phyloP scores from a whole-genome alignment of 1,140 invertebrate species.

The Drosophila oshimai region DNA sequence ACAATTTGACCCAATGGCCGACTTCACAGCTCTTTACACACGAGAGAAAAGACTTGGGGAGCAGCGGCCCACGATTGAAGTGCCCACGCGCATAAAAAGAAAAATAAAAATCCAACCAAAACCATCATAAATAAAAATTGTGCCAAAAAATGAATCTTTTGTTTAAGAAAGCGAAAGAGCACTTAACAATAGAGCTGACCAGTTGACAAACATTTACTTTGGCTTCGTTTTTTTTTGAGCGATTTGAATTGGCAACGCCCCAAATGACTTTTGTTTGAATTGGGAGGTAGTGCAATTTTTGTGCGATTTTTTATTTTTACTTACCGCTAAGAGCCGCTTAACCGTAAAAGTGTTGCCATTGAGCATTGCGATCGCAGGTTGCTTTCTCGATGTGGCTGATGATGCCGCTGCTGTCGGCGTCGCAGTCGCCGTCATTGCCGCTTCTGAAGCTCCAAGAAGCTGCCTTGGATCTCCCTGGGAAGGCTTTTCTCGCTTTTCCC shows the following conservation, averaged over 20 bases:
- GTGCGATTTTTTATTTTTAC: slow-evolving; percentile 12
- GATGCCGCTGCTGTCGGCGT: slow-evolving; percentile 42
- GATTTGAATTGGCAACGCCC: slow-evolving; percentile 73
- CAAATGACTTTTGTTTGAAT: slow-evolving; percentile 39
- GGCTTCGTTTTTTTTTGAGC: slow-evolving; percentile 46
- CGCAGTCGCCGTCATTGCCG: slow-evolving; percentile 36
- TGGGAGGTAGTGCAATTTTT: slow-evolving; percentile 8
- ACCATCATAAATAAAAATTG: slow-evolving; percentile 41
- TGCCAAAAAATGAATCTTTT: slow-evolving; percentile 34
- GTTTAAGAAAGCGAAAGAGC: slow-evolving; percentile 38
- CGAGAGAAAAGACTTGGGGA: slow-evolving; percentile 14
- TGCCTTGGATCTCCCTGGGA: slow-evolving; percentile 33
- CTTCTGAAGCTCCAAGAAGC: slow-evolving; percentile 45
- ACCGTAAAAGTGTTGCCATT: slow-evolving; percentile 71
- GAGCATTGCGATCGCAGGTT: slow-evolving; percentile 67
- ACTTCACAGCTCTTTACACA: slow-evolving; percentile 72
- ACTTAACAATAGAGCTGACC: slow-evolving; percentile 31
- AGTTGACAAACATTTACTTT: slow-evolving; percentile 47
- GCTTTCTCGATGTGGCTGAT: slow-evolving; percentile 72
- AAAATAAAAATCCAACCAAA: slow-evolving; percentile 10
- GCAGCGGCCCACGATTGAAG: slow-evolving; percentile 29
- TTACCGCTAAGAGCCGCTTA: slow-evolving; percentile 80
- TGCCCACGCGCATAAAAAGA: slow-evolving; percentile 16
- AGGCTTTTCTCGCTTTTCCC: slow-evolving; percentile 38
- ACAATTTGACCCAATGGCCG: slow-evolving; percentile 78